Conservation (phyloP, 2,888 invertebrate species). For the Taphrorychus bicolor region DNA sequence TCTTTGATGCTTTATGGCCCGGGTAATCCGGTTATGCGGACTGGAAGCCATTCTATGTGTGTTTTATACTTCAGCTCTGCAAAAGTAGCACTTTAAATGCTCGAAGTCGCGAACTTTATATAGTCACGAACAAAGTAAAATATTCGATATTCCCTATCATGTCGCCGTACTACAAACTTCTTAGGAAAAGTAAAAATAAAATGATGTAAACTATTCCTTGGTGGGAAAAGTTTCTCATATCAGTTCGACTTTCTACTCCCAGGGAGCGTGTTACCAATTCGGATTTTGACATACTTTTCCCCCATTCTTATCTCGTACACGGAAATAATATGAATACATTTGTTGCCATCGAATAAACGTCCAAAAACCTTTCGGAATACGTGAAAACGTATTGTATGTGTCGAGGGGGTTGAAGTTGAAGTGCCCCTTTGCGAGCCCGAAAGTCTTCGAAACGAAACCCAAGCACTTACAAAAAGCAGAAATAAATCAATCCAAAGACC, state of each 20-base stretch:
- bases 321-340: constrained; percentile 23
- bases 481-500: neutral
- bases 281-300: constrained; percentile 18
- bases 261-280: constrained; percentile 16
- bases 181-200: constrained; percentile 20
- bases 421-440: neutral
- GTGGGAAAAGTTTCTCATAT: constrained; percentile 25
- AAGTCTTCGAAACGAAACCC: neutral
- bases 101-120: constrained; percentile 4
- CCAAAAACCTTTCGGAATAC: constrained; percentile 4
- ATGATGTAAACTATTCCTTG: constrained; percentile 23
- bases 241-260: constrained; percentile 13
- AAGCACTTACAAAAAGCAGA: no score
- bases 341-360: constrained; percentile 8
- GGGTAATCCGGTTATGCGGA: constrained; percentile 3
- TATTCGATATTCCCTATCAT: constrained; percentile 16
- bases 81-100: neutral
- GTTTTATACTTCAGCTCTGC: neutral
- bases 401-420: neutral
- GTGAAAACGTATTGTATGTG: neutral
- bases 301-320: constrained; percentile 13
- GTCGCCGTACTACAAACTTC: constrained; percentile 13
- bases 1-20: constrained; percentile 7
- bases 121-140: constrained; percentile 5
- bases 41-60: neutral